Evolutionary conservation across 2,113 vertebrate genomes (phyloP).

Genomic region (Phoxinus phoxinus): DNA sequence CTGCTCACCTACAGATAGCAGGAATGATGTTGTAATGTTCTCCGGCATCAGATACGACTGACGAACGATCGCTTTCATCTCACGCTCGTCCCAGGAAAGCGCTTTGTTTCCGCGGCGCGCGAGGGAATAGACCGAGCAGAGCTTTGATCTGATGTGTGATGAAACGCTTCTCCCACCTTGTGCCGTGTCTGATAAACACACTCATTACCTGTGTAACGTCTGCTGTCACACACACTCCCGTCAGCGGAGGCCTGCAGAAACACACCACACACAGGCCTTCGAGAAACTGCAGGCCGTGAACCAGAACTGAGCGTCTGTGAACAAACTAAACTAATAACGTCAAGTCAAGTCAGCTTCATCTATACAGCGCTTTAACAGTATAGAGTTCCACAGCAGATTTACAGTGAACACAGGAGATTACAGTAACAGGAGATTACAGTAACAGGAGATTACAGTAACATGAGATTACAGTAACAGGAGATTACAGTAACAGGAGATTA

Average conservation of each 20-base stretch:
- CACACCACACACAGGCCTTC: constrained; percentile 7
- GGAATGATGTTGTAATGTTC: constrained; percentile 62
- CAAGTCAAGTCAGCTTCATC: too few species aligned
- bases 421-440: too few species aligned
- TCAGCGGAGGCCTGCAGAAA: background rate
- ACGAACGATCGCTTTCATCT: constrained; percentile 57
- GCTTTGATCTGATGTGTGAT: constrained; percentile 51
- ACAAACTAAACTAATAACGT: too few species aligned
- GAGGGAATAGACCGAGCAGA: constrained; percentile 30
- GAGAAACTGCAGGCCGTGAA: background rate
- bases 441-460: too few species aligned
- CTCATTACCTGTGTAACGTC: constrained; percentile 48
- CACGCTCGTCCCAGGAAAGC: constrained; percentile 10
- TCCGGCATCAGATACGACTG: constrained; percentile 70
- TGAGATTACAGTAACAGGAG: too few species aligned
- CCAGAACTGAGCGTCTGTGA: background rate
- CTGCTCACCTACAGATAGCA: constrained; percentile 61
- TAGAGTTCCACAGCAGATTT: too few species aligned
- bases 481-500: too few species aligned
- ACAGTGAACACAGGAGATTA: too few species aligned
- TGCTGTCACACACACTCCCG: constrained; percentile 8
- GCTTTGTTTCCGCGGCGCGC: constrained; percentile 21
- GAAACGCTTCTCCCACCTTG: constrained; percentile 47
- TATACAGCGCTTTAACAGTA: too few species aligned
- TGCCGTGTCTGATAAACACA: constrained; percentile 54